These are phyloP conservation scores for Caenorhabditis remanei DNA, from an alignment of 1,140 invertebrate genomes.

Conservation along the genomic window DNA sequence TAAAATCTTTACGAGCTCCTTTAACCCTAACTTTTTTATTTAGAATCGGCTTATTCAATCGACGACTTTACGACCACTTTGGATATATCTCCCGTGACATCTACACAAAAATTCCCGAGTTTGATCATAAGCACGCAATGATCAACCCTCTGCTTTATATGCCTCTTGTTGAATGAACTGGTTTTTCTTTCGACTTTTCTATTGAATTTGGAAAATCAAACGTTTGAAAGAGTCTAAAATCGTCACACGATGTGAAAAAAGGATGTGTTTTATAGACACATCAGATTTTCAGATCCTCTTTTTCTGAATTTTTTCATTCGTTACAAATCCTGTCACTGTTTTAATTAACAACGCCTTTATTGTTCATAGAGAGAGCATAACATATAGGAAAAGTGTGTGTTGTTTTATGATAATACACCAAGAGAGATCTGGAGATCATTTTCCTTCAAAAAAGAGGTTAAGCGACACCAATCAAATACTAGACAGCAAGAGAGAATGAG, in stretches of 20 bases:
- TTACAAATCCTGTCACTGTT: neutral
- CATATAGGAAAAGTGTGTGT: neutral
- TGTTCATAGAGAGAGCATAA: slow-evolving; percentile 53
- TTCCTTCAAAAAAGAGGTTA: neutral
- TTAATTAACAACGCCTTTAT: slow-evolving; percentile 54
- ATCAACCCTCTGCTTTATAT: slow-evolving; percentile 64
- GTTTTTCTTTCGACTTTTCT: neutral
- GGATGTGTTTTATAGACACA: no score
- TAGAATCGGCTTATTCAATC: slow-evolving; percentile 64
- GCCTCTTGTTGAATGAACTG: slow-evolving; percentile 50
- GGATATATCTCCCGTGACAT: slow-evolving; percentile 55
- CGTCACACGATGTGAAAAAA: neutral
- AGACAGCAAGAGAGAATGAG: slow-evolving; percentile 24
- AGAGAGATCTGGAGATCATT: slow-evolving; percentile 9
- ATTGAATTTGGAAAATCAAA: neutral
- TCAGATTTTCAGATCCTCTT: no score
- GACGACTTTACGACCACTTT: slow-evolving; percentile 58
- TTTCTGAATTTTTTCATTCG: no score
- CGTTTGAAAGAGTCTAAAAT: neutral
- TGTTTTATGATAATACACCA: slow-evolving; percentile 19
- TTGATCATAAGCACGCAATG: slow-evolving; percentile 56
- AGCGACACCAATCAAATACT: slow-evolving; percentile 53
- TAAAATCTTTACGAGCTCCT: no score
- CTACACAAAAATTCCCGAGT: slow-evolving; percentile 44
- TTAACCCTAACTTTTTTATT: slow-evolving; percentile 2